These are phyloP conservation scores for Troides aeacus DNA, from an alignment of 2,888 invertebrate species.

Conservation along the genomic window DNA sequence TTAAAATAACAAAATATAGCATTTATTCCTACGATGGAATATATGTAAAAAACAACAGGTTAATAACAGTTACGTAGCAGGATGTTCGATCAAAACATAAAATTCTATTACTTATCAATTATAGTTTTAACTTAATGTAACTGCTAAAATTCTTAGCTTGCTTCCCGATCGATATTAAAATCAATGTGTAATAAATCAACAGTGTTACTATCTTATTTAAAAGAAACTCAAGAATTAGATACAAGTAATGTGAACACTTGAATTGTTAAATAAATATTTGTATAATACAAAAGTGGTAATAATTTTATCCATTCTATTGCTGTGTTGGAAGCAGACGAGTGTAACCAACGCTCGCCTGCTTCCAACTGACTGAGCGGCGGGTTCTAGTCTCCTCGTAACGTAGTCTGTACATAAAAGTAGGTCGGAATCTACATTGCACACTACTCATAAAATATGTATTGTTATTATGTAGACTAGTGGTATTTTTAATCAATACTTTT, in stretches of 20 bases:
- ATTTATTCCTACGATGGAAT: neutral
- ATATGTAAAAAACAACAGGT: neutral
- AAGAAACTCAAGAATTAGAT: too few species aligned
- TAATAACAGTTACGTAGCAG: slow-evolving; percentile 20
- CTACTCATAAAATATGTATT: neutral
- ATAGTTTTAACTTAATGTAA: too few species aligned
- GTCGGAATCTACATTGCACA: neutral
- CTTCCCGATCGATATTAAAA: too few species aligned
- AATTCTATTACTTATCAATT: too few species aligned
- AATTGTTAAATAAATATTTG: too few species aligned
- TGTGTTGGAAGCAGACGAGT: slow-evolving; percentile 25
- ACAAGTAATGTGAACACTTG: too few species aligned
- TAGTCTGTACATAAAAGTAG: slow-evolving; percentile 1
- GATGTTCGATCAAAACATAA: neutral
- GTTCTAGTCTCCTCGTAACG: neutral
- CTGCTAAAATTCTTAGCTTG: too few species aligned
- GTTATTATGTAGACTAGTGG: too few species aligned
- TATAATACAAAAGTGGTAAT: neutral
- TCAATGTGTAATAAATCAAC: too few species aligned
- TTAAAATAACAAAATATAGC: neutral
- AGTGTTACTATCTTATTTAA: too few species aligned
- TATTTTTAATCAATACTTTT: too few species aligned
- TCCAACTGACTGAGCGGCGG: slow-evolving; percentile 14
- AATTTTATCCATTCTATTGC: slow-evolving; percentile 4
- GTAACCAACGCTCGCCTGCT: slow-evolving; percentile 25